These are phyloP conservation scores for Theristicus caerulescens DNA, from an alignment of 2,113 vertebrate species.

Conservation along the genomic window DNA sequence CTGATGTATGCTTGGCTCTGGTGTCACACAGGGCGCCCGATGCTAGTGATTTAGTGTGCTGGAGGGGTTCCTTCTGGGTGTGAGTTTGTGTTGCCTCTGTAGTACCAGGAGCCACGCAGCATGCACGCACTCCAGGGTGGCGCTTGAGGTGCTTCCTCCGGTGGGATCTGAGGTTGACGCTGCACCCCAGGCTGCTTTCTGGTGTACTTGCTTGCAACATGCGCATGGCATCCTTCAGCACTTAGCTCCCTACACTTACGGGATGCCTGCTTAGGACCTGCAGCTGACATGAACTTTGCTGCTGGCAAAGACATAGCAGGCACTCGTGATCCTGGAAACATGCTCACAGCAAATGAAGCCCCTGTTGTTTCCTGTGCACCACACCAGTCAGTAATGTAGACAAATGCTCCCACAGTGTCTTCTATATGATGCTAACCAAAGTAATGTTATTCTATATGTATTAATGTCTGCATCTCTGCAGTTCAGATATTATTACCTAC, in stretches of 20 bases:
- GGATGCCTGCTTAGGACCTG: not conserved
- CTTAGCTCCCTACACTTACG: not conserved
- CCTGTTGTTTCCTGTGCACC: not conserved
- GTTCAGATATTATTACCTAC: not conserved
- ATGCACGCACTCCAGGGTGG: not conserved
- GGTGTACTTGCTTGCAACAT: not conserved
- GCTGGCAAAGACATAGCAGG: not conserved
- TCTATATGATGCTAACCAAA: not conserved
- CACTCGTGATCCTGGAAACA: not conserved
- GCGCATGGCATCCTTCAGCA: not conserved
- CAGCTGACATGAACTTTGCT: not conserved
- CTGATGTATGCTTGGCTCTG: not conserved
- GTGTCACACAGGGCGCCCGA: accelerated
- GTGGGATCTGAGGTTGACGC: not conserved
- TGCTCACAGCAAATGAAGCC: not conserved
- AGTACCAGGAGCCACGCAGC: accelerated
- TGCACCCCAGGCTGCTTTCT: not conserved
- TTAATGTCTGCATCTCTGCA: not conserved
- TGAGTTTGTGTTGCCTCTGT: not conserved
- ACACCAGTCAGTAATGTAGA: not conserved
- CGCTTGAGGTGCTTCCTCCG: not conserved
- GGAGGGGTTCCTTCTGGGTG: not conserved
- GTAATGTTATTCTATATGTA: not conserved
- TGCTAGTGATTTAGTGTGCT: not conserved
- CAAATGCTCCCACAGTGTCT: not conserved